Conservation (phyloP, 2,113 vertebrate genomes). For the Acinonyx jubatus region DNA sequence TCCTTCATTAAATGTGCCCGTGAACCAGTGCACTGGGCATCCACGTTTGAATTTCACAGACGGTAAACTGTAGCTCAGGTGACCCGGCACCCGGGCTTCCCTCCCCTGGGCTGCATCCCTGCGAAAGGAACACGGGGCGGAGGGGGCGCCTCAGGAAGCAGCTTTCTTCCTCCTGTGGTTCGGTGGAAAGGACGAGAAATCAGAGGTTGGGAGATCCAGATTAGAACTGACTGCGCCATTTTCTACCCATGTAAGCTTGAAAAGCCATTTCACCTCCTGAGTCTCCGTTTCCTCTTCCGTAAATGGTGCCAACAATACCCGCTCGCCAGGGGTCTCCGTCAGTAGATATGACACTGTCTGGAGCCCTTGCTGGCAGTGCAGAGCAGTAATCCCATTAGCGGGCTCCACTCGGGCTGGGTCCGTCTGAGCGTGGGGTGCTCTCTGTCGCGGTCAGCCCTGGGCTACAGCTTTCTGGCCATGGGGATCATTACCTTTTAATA, state of each 20-base stretch:
- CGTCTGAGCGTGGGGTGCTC: not conserved
- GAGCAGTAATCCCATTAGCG: not conserved
- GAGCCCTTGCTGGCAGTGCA: fast-evolving
- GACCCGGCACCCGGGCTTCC: not conserved
- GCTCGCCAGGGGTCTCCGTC: not conserved
- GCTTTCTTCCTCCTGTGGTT: not conserved
- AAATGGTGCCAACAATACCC: not conserved
- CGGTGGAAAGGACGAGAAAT: not conserved
- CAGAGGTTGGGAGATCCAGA: not conserved
- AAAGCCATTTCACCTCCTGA: not conserved
- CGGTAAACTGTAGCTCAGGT: not conserved
- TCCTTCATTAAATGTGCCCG: not conserved
- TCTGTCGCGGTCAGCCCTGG: not conserved
- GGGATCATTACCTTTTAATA: not conserved
- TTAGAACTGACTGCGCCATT: not conserved
- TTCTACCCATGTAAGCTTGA: not conserved
- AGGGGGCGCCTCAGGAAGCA: not conserved
- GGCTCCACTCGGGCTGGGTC: not conserved
- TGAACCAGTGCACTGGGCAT: not conserved
- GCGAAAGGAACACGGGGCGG: not conserved
- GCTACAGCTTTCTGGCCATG: not conserved
- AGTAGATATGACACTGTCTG: not conserved
- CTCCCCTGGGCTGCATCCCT: not conserved
- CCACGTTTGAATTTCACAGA: slow-evolving; percentile 26
- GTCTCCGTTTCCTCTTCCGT: not conserved